A percentile compares a stretch with the other conserved stretches of the same genome.
These are phyloP conservation scores for Microplitis deprimator DNA, from an alignment of 2,888 invertebrate species.

Conservation along the genomic window DNA sequence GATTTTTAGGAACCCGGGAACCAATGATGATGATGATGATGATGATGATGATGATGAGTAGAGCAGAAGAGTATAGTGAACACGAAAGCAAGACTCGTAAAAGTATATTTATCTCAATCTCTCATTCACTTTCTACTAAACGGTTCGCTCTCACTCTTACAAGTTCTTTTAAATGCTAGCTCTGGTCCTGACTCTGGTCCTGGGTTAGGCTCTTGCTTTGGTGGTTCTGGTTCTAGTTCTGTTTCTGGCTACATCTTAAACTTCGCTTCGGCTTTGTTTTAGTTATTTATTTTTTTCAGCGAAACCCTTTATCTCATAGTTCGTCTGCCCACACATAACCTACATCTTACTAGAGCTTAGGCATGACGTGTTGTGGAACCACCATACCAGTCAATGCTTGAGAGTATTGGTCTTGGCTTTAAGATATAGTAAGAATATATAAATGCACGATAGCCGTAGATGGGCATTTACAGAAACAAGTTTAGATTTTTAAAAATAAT, in stretches of 20 bases:
- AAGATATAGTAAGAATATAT: neutral
- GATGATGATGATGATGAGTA: neutral
- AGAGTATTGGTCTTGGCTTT: no score
- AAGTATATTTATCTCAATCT: slow-evolving; percentile 60
- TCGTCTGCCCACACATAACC: slow-evolving; percentile 48
- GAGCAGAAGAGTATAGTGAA: neutral
- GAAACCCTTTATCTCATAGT: slow-evolving; percentile 44
- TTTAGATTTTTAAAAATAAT: neutral
- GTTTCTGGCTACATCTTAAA: no score
- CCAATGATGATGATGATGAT: neutral
- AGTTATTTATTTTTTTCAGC: slow-evolving; percentile 39
- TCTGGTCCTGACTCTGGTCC: neutral
- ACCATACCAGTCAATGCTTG: no score
- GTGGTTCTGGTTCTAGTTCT: no score
- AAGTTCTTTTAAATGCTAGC: neutral
- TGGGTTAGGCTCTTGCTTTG: no score
- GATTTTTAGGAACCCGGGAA: slow-evolving; percentile 44
- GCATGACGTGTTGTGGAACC: neutral
- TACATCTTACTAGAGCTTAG: neutral
- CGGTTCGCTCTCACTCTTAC: neutral
- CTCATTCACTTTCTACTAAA: slow-evolving; percentile 25
- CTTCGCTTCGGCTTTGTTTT: neutral
- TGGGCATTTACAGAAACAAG: slow-evolving; percentile 37
- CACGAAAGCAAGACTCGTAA: slow-evolving; percentile 55
- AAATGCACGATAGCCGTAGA: neutral